Conservation (phyloP, 1,140 invertebrate genomes). For the Oreohelix idahoensis region DNA sequence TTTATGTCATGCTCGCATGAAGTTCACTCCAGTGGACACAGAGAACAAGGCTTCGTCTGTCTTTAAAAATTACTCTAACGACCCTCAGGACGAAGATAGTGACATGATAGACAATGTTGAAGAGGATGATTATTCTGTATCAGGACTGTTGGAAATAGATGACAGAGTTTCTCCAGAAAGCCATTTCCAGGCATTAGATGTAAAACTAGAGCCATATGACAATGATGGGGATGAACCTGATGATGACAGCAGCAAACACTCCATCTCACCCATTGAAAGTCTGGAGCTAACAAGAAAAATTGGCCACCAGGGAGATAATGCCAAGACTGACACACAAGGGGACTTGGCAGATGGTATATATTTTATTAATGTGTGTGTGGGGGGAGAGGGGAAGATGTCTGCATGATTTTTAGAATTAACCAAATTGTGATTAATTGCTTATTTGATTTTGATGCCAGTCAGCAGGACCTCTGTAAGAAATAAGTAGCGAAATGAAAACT, state of each 20-base stretch:
- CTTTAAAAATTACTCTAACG: background rate
- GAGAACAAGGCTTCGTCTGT: background rate
- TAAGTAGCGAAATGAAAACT: background rate
- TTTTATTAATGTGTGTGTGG: background rate
- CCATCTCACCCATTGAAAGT: constrained; percentile 7
- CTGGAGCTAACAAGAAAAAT: background rate
- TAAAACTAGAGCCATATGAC: constrained; percentile 12
- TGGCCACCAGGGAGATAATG: background rate
- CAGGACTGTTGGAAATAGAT: background rate
- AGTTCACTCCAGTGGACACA: constrained; percentile 24
- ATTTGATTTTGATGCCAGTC: too few relatives aligned
- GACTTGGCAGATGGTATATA: constrained; percentile 34
- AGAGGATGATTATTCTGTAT: constrained; percentile 24
- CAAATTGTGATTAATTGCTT: background rate
- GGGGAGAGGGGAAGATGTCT: too few relatives aligned
- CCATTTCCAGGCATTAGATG: background rate
- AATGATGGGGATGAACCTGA: constrained; percentile 17
- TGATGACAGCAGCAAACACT: constrained; percentile 28
- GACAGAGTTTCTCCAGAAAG: constrained; percentile 5
- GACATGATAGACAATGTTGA: background rate
- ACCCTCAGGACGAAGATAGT: background rate
- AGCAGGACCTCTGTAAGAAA: too few relatives aligned
- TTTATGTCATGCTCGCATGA: constrained; percentile 24
- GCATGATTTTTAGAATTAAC: background rate
- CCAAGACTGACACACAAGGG: background rate